These are phyloP conservation scores for Petrolisthes manimaculis DNA, from an alignment of 2,888 invertebrate genomes.

Conservation along the genomic window DNA sequence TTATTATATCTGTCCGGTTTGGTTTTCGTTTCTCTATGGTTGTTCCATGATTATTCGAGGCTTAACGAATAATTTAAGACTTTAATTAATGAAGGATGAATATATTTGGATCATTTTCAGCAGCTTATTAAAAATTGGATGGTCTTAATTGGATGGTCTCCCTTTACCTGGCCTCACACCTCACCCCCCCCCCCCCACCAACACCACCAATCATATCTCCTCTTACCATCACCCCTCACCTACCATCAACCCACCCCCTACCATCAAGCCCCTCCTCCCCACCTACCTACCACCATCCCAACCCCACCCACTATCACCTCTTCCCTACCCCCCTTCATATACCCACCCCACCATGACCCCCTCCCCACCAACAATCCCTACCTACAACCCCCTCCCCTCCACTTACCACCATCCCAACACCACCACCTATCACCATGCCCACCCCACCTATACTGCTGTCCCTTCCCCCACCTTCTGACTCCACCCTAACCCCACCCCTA, in stretches of 20 bases:
- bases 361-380: background rate
- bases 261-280: background rate
- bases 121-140: background rate
- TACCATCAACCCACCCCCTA: slow-evolving; percentile 29
- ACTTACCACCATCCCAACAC: background rate
- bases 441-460: too few species aligned
- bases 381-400: background rate
- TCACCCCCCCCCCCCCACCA: too few species aligned
- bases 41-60: too few species aligned
- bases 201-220: too few species aligned
- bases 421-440: too few species aligned
- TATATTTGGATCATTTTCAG: too few species aligned
- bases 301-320: background rate
- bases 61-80: too few species aligned
- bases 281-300: slow-evolving; percentile 19
- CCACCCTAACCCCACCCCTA: too few species aligned
- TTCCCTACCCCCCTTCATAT: background rate
- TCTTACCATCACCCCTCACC: background rate
- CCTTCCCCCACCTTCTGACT: background rate
- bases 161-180: too few species aligned
- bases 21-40: too few species aligned
- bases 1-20: background rate
- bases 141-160: background rate
- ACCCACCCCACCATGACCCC: background rate
- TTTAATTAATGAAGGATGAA: too few species aligned